Evolutionary conservation across 2,113 vertebrate species (phyloP).

Genomic region (Tachysurus fulvidraco): DNA sequence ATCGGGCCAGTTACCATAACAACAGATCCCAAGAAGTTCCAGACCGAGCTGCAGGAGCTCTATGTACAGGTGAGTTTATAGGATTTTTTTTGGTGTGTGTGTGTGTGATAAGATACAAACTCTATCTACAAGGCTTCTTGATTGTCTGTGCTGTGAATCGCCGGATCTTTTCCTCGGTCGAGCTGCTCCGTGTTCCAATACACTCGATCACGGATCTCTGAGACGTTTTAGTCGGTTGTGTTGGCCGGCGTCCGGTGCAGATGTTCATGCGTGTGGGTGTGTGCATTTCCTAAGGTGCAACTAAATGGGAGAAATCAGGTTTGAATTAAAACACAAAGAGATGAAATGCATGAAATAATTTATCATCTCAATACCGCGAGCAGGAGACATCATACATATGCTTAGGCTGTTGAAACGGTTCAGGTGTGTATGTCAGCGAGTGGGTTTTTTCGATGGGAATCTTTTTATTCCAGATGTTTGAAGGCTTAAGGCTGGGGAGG

Average conservation of each 20-base stretch:
- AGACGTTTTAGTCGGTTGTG: neutral
- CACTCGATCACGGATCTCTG: neutral
- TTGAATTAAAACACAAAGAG: neutral
- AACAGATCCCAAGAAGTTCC: slow-evolving; percentile 98
- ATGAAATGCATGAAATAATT: neutral
- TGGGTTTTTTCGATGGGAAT: slow-evolving; percentile 6
- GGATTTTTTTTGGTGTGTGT: neutral
- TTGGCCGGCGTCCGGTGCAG: slow-evolving; percentile 25
- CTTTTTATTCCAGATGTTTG: slow-evolving; percentile 67
- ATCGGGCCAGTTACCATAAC: slow-evolving; percentile 98
- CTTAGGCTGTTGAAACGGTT: neutral
- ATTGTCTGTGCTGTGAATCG: neutral
- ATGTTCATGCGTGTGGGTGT: slow-evolving; percentile 16
- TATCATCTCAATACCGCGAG: neutral
- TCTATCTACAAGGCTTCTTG: neutral
- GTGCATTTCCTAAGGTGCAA: neutral
- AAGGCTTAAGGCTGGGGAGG: neutral
- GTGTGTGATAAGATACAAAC: neutral
- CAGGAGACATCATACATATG: neutral
- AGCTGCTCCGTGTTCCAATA: neutral
- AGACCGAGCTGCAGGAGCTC: slow-evolving; percentile 92
- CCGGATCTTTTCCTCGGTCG: neutral
- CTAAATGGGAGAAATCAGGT: slow-evolving; percentile 10
- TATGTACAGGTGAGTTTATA: slow-evolving; percentile 90
- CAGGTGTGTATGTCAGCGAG: neutral